Conservation (phyloP, 2,888 invertebrate genomes). For the Xanthia togata region DNA sequence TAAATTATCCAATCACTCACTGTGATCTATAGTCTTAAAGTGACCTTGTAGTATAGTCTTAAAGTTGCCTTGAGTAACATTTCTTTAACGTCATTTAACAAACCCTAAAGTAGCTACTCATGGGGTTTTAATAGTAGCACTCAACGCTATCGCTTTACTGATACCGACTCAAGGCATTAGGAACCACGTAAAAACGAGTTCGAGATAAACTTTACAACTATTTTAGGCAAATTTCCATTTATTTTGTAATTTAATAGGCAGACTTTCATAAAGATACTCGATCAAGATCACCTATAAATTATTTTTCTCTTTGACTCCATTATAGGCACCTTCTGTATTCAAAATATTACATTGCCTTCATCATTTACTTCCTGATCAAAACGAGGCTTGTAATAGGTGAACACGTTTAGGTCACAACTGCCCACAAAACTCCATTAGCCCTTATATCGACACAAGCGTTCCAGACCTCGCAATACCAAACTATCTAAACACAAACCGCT, state of each 20-base stretch:
- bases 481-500: slow-evolving; percentile 65
- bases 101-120: neutral
- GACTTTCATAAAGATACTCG: neutral
- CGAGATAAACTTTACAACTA: no score
- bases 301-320: neutral
- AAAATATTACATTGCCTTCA: neutral
- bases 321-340: neutral
- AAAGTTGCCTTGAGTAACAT: neutral
- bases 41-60: no score
- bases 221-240: neutral
- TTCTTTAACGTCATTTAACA: neutral
- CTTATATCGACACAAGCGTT: slow-evolving; percentile 52
- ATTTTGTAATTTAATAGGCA: neutral
- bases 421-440: slow-evolving; percentile 62
- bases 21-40: no score
- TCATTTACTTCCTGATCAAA: slow-evolving; percentile 20
- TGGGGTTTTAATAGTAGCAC: neutral
- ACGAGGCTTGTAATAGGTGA: slow-evolving; percentile 28
- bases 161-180: neutral
- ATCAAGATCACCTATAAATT: neutral
- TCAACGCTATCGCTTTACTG: neutral
- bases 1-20: neutral
- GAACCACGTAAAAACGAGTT: no score
- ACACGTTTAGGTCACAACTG: slow-evolving; percentile 52
- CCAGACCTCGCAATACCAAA: slow-evolving; percentile 48